Evolutionary conservation across 2,888 invertebrate species (phyloP).

Genomic region (Heliconius aoede): DNA sequence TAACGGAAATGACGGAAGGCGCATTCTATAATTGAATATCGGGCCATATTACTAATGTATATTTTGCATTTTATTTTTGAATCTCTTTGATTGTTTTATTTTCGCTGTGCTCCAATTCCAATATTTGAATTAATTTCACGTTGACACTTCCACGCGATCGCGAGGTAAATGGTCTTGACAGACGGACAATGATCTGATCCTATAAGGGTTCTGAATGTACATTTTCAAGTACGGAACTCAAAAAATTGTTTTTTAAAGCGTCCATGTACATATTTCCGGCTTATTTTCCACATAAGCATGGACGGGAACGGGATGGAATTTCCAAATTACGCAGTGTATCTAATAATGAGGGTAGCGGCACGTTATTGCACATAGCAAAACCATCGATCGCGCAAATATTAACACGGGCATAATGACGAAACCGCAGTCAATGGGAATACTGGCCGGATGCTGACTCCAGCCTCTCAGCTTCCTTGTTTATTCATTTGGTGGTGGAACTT

Average conservation of each 20-base stretch:
- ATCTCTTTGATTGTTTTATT: too few species aligned
- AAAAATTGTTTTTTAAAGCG: not conserved
- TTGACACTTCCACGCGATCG: too few species aligned
- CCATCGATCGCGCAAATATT: constrained; percentile 64
- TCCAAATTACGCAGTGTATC: constrained; percentile 37
- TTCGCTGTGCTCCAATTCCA: too few species aligned
- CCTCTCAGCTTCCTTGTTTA: constrained; percentile 50
- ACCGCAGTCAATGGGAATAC: constrained; percentile 74
- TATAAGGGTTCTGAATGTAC: too few species aligned
- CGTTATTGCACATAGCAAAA: constrained; percentile 45
- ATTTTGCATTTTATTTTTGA: too few species aligned
- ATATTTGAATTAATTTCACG: too few species aligned
- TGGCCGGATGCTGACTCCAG: constrained; percentile 61
- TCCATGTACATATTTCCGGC: not conserved
- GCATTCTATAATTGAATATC: too few species aligned
- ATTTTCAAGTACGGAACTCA: not conserved
- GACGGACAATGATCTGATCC: too few species aligned
- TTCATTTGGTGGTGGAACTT: constrained; percentile 39
- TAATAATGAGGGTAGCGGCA: constrained; percentile 42
- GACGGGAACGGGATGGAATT: constrained; percentile 25
- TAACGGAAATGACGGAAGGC: too few species aligned
- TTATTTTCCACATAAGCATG: constrained; percentile 16
- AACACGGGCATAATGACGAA: constrained; percentile 77
- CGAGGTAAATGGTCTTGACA: too few species aligned
- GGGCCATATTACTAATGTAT: not conserved